Percentiles rank a stretch among this genome's conserved stretches.
phyloP scores from a whole-genome alignment of 2,797 vertebrate genomes.

The Nasua narica region DNA sequence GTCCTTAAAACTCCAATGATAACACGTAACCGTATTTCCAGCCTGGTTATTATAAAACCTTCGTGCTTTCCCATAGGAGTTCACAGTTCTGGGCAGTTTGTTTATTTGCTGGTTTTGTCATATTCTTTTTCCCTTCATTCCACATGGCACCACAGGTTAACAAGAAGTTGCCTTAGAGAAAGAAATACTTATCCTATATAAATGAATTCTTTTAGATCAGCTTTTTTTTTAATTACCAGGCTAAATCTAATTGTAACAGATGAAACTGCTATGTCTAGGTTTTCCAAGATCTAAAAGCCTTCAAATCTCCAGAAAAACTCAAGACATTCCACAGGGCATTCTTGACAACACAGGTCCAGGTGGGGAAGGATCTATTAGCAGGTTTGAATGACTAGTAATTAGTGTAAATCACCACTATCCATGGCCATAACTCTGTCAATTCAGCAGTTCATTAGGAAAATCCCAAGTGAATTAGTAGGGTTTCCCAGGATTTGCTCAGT shows the following conservation, averaged over 20 bases:
- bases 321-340: not conserved
- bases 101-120: not conserved
- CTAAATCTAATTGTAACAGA: not conserved
- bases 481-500: not conserved
- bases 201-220: not conserved
- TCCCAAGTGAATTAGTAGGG: not conserved
- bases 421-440: constrained; percentile 15
- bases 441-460: constrained; percentile 67
- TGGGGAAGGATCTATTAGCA: not conserved
- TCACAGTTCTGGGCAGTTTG: not conserved
- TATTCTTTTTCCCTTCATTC: not conserved
- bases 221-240: not conserved
- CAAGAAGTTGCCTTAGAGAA: not conserved
- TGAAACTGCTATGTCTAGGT: not conserved
- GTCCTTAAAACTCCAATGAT: not conserved
- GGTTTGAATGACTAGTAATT: constrained; percentile 1
- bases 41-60: not conserved
- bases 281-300: not conserved
- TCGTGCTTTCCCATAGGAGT: not conserved
- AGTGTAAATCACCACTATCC: not conserved
- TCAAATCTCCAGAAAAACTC: not conserved
- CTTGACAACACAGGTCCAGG: not conserved
- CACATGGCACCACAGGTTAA: constrained; percentile 6
- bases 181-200: not conserved
- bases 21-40: not conserved